A percentile compares a stretch with the other conserved stretches of the same genome.
These are phyloP conservation scores for Coreoperca whiteheadi DNA, from an alignment of 2,113 vertebrate genomes.

Conservation along the genomic window DNA sequence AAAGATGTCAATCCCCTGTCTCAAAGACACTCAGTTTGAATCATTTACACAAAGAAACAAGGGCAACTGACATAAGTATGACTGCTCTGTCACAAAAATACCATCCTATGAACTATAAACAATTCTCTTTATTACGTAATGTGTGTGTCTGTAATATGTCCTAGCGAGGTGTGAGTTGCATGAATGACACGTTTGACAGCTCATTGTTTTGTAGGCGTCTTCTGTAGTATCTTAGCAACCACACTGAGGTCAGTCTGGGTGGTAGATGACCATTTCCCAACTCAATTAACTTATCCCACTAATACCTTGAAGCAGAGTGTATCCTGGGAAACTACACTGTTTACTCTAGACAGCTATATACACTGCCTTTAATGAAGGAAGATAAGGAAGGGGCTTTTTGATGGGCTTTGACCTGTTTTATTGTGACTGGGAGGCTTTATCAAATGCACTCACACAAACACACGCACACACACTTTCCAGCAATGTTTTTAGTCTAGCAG, in stretches of 20 bases:
- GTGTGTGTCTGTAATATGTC: neutral
- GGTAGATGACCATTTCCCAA: slow-evolving; percentile 46
- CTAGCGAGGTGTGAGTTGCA: neutral
- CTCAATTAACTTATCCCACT: slow-evolving; percentile 48
- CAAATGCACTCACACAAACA: slow-evolving; percentile 31
- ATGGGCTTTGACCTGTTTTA: slow-evolving; percentile 37
- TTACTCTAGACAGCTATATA: slow-evolving; percentile 24
- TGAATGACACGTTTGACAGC: neutral
- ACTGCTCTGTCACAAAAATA: neutral
- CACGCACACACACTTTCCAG: slow-evolving; percentile 34
- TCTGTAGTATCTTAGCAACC: slow-evolving; percentile 24
- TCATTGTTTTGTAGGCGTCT: neutral
- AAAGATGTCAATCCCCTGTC: neutral
- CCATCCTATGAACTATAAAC: neutral
- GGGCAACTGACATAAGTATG: neutral
- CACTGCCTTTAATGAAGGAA: slow-evolving; percentile 37
- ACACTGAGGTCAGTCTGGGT: slow-evolving; percentile 39
- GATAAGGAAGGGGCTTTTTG: slow-evolving; percentile 28
- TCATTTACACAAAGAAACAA: neutral
- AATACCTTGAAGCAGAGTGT: slow-evolving; percentile 54
- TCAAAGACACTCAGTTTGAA: neutral
- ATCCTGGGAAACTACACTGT: slow-evolving; percentile 55
- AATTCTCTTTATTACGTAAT: neutral
- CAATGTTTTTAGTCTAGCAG: slow-evolving; percentile 36
- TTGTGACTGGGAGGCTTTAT: slow-evolving; percentile 31